Evolutionary conservation across 2,888 invertebrate genomes (phyloP).

Genomic region (Cheilosia impressa): DNA sequence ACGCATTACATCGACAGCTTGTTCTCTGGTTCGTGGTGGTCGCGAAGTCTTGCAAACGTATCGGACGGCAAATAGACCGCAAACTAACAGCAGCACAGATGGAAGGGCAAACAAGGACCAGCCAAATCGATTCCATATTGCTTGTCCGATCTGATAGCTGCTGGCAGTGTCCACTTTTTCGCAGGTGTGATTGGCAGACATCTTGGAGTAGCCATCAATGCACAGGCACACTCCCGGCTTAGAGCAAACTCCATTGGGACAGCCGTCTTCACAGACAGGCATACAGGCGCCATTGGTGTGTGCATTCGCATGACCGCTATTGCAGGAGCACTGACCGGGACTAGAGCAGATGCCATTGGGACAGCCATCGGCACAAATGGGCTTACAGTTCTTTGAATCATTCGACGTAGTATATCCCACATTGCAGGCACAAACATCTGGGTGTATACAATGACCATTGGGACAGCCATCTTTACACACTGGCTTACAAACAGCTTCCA

Average conservation of each 20-base stretch:
- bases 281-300: background rate
- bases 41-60: background rate
- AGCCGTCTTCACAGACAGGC: conserved; percentile 39
- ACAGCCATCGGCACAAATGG: conserved; percentile 59
- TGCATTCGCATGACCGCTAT: conserved; percentile 71
- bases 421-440: conserved; percentile 68
- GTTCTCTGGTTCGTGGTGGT: background rate
- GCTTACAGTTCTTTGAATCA: background rate
- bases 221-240: conserved; percentile 78
- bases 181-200: background rate
- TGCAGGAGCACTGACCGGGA: conserved; percentile 83
- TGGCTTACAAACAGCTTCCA: conserved; percentile 68
- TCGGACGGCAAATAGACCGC: background rate
- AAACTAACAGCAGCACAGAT: background rate
- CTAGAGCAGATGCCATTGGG: conserved; percentile 78
- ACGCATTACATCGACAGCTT: background rate
- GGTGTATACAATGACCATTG: conserved; percentile 65
- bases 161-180: background rate
- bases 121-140: background rate
- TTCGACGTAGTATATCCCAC: background rate
- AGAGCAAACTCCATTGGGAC: conserved; percentile 78
- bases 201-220: conserved; percentile 8
- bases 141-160: background rate
- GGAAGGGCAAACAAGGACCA: background rate
- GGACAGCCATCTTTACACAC: conserved; percentile 70